Percentiles rank a stretch among this genome's conserved stretches.
Evolutionary conservation across 1,140 invertebrate species (phyloP).

Genomic region (Anoplolepis gracilipes): DNA sequence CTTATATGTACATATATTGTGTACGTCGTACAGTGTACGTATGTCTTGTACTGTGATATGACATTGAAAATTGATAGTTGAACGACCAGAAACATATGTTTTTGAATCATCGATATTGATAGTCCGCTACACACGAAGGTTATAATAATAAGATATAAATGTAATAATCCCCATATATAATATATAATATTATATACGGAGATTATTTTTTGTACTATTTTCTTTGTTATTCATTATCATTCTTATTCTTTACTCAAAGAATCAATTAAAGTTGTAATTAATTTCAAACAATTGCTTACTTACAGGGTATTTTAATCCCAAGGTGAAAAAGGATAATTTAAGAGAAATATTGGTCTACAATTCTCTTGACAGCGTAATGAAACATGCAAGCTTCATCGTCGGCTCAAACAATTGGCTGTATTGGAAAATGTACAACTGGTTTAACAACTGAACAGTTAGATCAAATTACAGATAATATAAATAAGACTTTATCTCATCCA

Average conservation of each 20-base stretch:
- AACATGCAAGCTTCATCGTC: conserved; percentile 65
- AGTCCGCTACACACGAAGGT: too few relatives aligned
- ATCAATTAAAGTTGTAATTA: background rate
- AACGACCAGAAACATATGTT: too few relatives aligned
- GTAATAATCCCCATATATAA: too few relatives aligned
- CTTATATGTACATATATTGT: too few relatives aligned
- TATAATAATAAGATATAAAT: too few relatives aligned
- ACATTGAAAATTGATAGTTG: too few relatives aligned
- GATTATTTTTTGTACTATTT: background rate
- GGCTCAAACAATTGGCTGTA: conserved; percentile 68
- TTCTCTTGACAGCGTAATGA: background rate
- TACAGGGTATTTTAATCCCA: background rate
- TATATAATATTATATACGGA: too few relatives aligned
- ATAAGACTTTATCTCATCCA: conserved; percentile 67
- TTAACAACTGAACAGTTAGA: conserved; percentile 72
- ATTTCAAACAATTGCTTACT: background rate
- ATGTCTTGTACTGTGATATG: too few relatives aligned
- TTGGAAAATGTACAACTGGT: conserved; percentile 76
- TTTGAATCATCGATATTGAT: too few relatives aligned
- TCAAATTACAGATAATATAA: conserved; percentile 74
- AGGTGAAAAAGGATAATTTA: background rate
- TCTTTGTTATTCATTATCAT: background rate
- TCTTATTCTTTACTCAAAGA: background rate
- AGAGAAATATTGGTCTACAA: background rate
- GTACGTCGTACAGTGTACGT: too few relatives aligned